Evolutionary conservation across 2,113 vertebrate species (phyloP), one percentile per base, ranked within the genome.

Genomic region (Ailuropoda melanoleuca): DNA sequence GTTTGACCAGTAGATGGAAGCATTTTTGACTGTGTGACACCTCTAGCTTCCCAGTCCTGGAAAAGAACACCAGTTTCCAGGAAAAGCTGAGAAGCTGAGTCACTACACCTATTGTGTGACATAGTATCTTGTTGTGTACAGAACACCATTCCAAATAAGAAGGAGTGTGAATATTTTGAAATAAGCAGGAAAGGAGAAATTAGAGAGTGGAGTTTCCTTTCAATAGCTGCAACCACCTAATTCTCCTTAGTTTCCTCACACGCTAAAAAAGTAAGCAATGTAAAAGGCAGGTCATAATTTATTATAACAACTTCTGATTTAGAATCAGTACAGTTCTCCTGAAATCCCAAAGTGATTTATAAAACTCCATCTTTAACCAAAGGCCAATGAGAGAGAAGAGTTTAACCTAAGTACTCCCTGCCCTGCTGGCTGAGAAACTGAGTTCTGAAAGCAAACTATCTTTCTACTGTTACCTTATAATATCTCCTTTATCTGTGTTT

Each of bases 1-100:
- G 10, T 74, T 58, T 60, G 48, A 92, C 72, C 95, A 85, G 92
- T 72, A 90, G 92, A 62, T 93, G 87, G 75, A 89, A 92, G 70
- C 80, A 70, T 92, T 53, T 85, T 96, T 96, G 86, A 85, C 31
- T 0, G 1, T 84, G 53, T 82, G 43, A 62, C 68, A 88, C 11
- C 6, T 88, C 37, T 66, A 31, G 62, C 74, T 89, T 94, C 77
- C 58, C 18, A 75, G 50, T 43, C 56, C 37, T 82, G 14, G n/a
- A 46, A 94, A 95, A 92, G 64, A 78, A 53, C 18, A 66, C 23
- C 14, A 13, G 86, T 81, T 96, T 93, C 77, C 72, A 97, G 89
- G 64, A 92, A 97, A 93, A 97, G 12, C n/a, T 83, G 18, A 60
- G 37, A 93, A 81, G 64, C 72, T 89, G 50, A 93, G 29, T 77